Base-by-base conservation (phyloP, 2,888 invertebrate genomes). In the Callyntrura sp. region DNA sequence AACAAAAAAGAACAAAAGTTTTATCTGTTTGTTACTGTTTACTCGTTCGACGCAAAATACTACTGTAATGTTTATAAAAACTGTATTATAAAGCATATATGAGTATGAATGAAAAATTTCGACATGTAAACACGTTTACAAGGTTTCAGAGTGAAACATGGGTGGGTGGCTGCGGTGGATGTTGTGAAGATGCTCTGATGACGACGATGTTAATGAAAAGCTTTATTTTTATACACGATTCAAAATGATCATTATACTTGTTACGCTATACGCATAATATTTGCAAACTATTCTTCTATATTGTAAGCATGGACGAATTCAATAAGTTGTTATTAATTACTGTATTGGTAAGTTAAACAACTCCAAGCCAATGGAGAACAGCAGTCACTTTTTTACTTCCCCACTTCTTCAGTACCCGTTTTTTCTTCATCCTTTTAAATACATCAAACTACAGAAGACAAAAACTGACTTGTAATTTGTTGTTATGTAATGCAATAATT, bases 161-260 rank as follows among this genome's bases (percentile, higher is more conserved):
- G 43, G 35, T 20, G 84, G 20, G 35, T 82, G 62, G 43, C 25
- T 70, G 68, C 14, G 14, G 70, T 25, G 23, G 48, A 65, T 57
- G 83, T 70, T 43, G 85, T 85, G 62, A 76, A 11, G 60, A 76
- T 17, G 60, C 35, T 9, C 17, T 8, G 48, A 83, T 17, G 57
- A 84, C 25, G 70, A 84, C 70, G 76, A 76, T 85, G 62, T 68
- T 83, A 83, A 62, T 89, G 79, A 79, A 70, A 88, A 89, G 84
- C 89, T 84, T 89, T 89, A 89, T 89, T 89, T 89, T 89, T 89
- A 89, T 89, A 89, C 89, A 89, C 89, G 60, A 78, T 89, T 55
- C 62, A 57, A 65, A 84, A 70, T 68, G 51, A 55, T 76, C 57
- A 84, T 76, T 84, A 84, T 85, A 85, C 85, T 78, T 76, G 78